These are phyloP conservation scores for Oostethus manadensis DNA, from an alignment of 2,113 vertebrate genomes.

Conservation along the genomic window DNA sequence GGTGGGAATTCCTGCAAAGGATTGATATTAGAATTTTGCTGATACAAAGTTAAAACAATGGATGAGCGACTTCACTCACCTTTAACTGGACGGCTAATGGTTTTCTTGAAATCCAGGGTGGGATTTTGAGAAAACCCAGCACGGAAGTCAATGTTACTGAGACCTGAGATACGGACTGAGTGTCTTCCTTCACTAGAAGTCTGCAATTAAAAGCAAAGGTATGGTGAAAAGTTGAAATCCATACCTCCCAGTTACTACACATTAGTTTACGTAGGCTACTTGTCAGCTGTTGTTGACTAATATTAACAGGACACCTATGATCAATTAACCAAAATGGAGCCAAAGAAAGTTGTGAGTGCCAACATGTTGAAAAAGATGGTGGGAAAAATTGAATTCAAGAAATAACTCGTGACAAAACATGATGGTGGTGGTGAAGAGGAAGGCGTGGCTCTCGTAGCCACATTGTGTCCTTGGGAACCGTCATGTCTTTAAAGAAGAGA, in stretches of 20 bases:
- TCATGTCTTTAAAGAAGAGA: no score
- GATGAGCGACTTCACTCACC: slow-evolving; percentile 70
- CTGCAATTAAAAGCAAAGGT: slow-evolving; percentile 63
- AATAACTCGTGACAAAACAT: no score
- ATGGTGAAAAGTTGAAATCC: not conserved
- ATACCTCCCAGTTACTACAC: no score
- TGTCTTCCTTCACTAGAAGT: slow-evolving; percentile 88
- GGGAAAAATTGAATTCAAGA: no score
- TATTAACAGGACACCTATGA: not conserved
- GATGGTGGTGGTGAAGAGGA: no score
- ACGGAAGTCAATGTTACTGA: slow-evolving; percentile 95
- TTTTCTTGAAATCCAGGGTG: slow-evolving; percentile 87
- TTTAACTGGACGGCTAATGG: slow-evolving; percentile 89
- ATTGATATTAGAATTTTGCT: not conserved
- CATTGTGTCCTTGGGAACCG: no score
- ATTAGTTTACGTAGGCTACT: no score
- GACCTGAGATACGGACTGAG: slow-evolving; percentile 90
- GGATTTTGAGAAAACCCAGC: slow-evolving; percentile 88
- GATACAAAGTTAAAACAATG: slow-evolving; percentile 15
- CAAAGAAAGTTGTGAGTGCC: no score
- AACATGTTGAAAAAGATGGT: no score
- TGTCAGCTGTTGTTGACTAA: not conserved
- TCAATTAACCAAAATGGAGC: no score
- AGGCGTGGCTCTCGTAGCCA: no score
- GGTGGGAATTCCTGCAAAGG: slow-evolving; percentile 83